Evolutionary conservation across 2,888 invertebrate species (phyloP).

Genomic region (Heteropelma amictum): DNA sequence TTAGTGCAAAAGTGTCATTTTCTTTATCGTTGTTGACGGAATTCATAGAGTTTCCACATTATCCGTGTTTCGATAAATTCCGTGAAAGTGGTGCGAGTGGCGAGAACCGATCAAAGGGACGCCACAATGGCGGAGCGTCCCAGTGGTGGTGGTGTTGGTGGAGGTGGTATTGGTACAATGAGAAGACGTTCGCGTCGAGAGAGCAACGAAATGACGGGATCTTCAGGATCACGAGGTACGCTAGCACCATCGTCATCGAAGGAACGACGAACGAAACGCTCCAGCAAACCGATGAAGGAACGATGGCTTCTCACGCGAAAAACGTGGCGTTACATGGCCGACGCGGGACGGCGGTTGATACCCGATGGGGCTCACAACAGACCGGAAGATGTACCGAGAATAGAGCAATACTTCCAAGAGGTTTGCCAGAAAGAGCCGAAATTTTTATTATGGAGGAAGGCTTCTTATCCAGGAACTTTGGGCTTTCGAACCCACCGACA

Average conservation of each 20-base stretch:
- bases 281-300: constrained; percentile 83
- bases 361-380: constrained; percentile 89
- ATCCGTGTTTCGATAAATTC: constrained; percentile 30
- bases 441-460: constrained; percentile 90
- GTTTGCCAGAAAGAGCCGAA: constrained; percentile 88
- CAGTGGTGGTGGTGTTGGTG: constrained; percentile 63
- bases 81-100: constrained; percentile 76
- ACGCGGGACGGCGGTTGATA: constrained; percentile 90
- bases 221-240: constrained; percentile 54
- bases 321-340: constrained; percentile 96
- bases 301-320: constrained; percentile 93
- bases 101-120: constrained; percentile 71
- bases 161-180: constrained; percentile 58
- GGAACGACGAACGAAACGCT: constrained; percentile 81
- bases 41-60: constrained; percentile 9
- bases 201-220: constrained; percentile 74
- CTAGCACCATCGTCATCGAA: constrained; percentile 76
- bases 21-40: background rate
- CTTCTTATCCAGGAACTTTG: constrained; percentile 86
- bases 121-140: constrained; percentile 75
- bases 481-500: constrained; percentile 80
- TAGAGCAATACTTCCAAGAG: constrained; percentile 91
- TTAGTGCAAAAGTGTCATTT: constrained; percentile 26
- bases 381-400: constrained; percentile 87
- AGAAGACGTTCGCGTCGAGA: constrained; percentile 74